Conservation (phyloP, 64 coral and sea anemone species). For the Acropora tenuis region DNA sequence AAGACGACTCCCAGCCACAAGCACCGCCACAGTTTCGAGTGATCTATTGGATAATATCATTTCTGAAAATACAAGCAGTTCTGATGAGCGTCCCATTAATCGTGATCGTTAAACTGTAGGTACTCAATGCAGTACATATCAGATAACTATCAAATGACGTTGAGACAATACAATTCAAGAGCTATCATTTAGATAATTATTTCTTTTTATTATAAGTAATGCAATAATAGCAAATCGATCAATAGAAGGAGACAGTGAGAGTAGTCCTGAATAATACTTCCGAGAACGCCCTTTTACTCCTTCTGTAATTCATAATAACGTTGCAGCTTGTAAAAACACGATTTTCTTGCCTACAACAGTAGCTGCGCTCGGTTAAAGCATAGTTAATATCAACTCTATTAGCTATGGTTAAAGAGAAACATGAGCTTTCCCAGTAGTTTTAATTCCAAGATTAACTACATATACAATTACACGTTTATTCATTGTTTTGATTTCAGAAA, state of each 20-base stretch:
- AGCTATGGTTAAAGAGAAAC: neutral
- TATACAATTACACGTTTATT: neutral
- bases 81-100: slow-evolving; percentile 1
- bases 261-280: too few species aligned
- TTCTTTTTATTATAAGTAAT: neutral
- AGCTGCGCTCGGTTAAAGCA: too few species aligned
- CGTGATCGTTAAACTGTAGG: slow-evolving; percentile 3
- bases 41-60: neutral
- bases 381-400: too few species aligned
- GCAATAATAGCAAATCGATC: too few species aligned
- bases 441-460: neutral
- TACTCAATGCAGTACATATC: slow-evolving; percentile 3
- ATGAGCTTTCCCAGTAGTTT: neutral
- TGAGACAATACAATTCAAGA: neutral
- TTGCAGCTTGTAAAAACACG: too few species aligned
- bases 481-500: neutral
- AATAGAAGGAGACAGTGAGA: too few species aligned
- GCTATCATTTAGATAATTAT: neutral
- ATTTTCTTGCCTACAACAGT: neutral
- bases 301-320: neutral
- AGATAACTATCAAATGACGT: neutral
- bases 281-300: too few species aligned
- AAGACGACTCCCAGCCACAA: slow-evolving; percentile 26
- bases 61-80: neutral
- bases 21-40: too few species aligned